Percentiles rank a stretch among this genome's conserved stretches.
phyloP scores from a whole-genome alignment of 2,797 vertebrate genomes.

The Glossophaga mutica region DNA sequence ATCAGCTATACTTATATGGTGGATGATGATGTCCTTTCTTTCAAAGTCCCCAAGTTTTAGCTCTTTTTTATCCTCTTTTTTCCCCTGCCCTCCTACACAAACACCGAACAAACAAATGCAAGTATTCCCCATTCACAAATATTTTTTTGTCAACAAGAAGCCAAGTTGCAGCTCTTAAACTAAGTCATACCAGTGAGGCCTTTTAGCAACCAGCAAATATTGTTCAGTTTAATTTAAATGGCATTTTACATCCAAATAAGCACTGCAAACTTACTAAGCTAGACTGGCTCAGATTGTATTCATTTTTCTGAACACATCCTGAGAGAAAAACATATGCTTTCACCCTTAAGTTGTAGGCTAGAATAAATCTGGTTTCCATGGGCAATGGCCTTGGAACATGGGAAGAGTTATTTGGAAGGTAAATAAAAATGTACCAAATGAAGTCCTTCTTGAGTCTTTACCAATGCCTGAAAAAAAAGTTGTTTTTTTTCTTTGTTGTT shows the following conservation, averaged over 20 bases:
- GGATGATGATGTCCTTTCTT: neutral
- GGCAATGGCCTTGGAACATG: neutral
- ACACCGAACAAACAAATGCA: neutral
- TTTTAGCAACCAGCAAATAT: constrained; percentile 31
- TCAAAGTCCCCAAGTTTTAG: neutral
- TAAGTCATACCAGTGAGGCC: neutral
- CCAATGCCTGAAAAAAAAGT: neutral
- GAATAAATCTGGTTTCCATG: neutral
- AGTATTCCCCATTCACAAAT: neutral
- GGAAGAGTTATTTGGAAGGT: neutral
- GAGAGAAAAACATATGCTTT: neutral
- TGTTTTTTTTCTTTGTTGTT: neutral
- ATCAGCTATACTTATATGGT: neutral
- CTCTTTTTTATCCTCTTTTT: neutral
- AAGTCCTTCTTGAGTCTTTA: neutral
- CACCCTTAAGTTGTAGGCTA: neutral
- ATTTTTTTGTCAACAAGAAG: neutral
- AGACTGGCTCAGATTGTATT: neutral
- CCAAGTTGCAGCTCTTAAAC: neutral
- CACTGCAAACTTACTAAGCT: neutral
- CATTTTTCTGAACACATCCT: neutral
- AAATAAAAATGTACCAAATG: neutral
- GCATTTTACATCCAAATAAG: neutral
- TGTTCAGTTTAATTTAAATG: neutral
- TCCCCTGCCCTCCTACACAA: neutral